A percentile compares a stretch with the other conserved stretches of the same genome.
Evolutionary conservation across 2,888 invertebrate genomes (phyloP).

Genomic region (Hyles lineata): DNA sequence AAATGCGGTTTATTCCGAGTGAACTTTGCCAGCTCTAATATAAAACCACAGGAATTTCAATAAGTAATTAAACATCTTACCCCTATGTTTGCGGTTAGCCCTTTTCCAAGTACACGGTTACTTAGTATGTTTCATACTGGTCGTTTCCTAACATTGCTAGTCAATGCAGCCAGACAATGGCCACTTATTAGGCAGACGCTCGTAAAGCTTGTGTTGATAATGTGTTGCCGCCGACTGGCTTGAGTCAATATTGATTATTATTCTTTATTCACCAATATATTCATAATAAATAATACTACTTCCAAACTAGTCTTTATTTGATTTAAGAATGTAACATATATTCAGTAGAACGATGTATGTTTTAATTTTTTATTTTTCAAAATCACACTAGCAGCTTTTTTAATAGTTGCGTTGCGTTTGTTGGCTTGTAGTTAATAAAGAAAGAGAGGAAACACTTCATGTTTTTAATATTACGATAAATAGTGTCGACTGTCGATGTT

Average conservation of each 20-base stretch:
- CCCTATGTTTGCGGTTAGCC: not conserved
- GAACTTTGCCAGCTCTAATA: not conserved
- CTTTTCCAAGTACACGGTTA: not conserved
- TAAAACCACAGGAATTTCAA: not conserved
- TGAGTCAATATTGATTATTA: not conserved
- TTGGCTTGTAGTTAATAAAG: no score
- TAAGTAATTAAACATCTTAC: not conserved
- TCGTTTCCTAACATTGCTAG: conserved; percentile 9
- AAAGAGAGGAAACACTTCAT: no score
- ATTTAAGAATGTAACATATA: no score
- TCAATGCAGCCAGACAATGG: conserved; percentile 20
- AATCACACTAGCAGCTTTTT: no score
- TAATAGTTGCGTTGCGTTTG: no score
- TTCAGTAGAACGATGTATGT: no score
- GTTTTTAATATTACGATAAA: no score
- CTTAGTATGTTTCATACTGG: not conserved
- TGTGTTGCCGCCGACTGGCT: conserved; percentile 6
- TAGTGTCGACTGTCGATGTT: no score
- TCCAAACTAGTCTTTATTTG: no score
- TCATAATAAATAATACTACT: no score
- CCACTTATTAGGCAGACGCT: conserved; percentile 23
- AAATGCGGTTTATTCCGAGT: no score
- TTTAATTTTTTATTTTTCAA: no score
- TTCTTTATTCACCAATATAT: not conserved
- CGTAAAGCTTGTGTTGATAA: not conserved